Percentiles rank a stretch among this genome's conserved stretches.
These are phyloP conservation scores for Gerris lacustris DNA, from an alignment of 2,888 invertebrate species.

Conservation along the genomic window DNA sequence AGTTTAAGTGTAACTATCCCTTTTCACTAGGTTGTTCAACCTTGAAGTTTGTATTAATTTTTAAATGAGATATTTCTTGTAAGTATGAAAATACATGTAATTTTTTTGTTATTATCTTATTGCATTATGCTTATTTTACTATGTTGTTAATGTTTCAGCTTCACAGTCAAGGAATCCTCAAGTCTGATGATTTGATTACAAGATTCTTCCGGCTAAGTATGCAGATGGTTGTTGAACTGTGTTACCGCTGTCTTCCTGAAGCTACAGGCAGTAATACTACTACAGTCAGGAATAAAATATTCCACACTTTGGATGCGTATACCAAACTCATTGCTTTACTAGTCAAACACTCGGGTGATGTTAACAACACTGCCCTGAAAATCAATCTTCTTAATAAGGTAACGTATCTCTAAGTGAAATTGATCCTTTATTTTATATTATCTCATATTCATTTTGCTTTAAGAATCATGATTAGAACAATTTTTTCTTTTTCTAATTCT, in stretches of 20 bases:
- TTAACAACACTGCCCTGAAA: constrained; percentile 85
- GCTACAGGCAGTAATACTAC: constrained; percentile 46
- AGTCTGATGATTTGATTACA: constrained; percentile 94
- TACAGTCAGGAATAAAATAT: constrained; percentile 73
- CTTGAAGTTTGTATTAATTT: too few relatives aligned
- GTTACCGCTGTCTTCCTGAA: constrained; percentile 71
- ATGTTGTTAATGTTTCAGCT: constrained; percentile 45
- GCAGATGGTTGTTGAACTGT: constrained; percentile 90
- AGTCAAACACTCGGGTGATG: constrained; percentile 88
- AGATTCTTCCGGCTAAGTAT: constrained; percentile 93
- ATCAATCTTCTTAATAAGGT: constrained; percentile 92
- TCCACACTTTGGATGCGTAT: constrained; percentile 88
- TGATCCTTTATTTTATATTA: constrained; percentile 42
- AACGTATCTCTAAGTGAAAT: constrained; percentile 51
- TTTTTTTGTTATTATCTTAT: too few relatives aligned
- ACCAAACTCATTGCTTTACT: constrained; percentile 84
- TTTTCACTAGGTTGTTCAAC: too few relatives aligned
- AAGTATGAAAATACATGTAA: too few relatives aligned
- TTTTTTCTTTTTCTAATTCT: too few relatives aligned
- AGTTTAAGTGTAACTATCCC: too few relatives aligned
- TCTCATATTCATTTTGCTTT: too few relatives aligned
- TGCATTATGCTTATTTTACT: too few relatives aligned
- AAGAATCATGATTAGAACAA: too few relatives aligned
- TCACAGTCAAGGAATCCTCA: constrained; percentile 90
- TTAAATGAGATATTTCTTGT: too few relatives aligned